Base-by-base conservation (phyloP, 1,140 invertebrate species). In the Drosophila pandora region DNA sequence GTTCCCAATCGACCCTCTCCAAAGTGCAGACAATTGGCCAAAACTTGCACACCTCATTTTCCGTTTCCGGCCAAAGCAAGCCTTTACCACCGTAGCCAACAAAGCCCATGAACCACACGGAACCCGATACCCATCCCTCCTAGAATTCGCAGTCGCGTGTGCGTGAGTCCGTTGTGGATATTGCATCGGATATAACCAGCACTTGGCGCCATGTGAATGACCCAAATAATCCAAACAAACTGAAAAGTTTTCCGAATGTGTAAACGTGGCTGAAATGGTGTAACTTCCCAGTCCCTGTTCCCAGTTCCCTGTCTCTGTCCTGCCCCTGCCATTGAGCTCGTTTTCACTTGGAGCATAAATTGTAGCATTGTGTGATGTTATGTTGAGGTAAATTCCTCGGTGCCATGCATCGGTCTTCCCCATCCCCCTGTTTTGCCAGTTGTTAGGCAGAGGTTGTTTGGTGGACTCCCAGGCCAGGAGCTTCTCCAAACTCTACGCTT, bases 171-270 rank as follows among this genome's bases (percentile, higher is more conserved):
- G 22, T 37, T 57, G 63, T 62, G 53, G 62, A 63, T 55, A 78
- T 71, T 81, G 81, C 81, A 85, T 68, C 67, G 64, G 54, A 50
- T 64, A 63, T 60, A 32, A 32, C 54, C 43, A 22, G 56, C 71
- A 64, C 50, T 76, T 81, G 74, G 76, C 75, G 77, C 70, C 83
- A 91, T 88, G 90, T 91, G 90, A 91, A 91, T 91, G 90, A 91
- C 90, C 90, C 80, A 91, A 91, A 91, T 91, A 90, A 79, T 72
- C 50, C 78, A 88, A 90, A 75, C 78, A 68, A 84, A 74, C 74
- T 56, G 65, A 64, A 48, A 78, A 81, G 58, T 84, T 61, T 69
- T 67, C 63, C 37, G 43, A 59, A 88, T 63, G 69, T 72, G 76
- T 54, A 69, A 79, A 49, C 50, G 55, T 55, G 56, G 47, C 48